Evolutionary conservation across 2,888 invertebrate genomes (phyloP), one percentile per base, ranked within the genome.

Genomic region (Gisinianus flammeolus): DNA sequence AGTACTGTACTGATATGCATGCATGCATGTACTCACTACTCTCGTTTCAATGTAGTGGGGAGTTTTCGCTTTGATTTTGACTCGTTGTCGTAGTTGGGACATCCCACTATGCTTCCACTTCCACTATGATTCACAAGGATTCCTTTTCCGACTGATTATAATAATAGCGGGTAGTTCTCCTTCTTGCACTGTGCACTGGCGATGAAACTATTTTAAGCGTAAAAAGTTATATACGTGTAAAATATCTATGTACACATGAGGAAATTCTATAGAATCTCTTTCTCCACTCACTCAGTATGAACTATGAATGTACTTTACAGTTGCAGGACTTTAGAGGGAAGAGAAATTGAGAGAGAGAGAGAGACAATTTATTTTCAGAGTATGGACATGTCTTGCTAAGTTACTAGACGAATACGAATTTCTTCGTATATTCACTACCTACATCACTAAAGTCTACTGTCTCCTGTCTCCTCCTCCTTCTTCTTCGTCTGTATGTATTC

Each of bases 321-420:
- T 44, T n/a, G n/a, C n/a, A 44, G 19, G 44, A 44, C 44, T 44
- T 44, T 44, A 44, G 44, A 19, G 19, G 44, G 44, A 44, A 44
- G 35, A 35, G 44, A 44, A 12, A 12, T 16, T 16, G 44, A 16
- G 44, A 44, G 44, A 4, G 44, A 4, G 44, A 24, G 26, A 26
- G 62, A 62, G 26, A 62, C 62, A 24, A 62, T 62, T 62, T 62
- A 62, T 62, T 24, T 26, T 26, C 62, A 26, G n/a, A n/a, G 44
- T 44, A 44, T 44, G 44, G 44, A 44, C 44, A 44, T 44, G 44
- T 44, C 44, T 44, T 44, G 44, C 44, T 6, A 44, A 44, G 16
- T 44, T 44, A 12, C 44, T 44, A 35, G 35, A 35, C 35, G 5
- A 35, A 35, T 35, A 44, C 44, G 19, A 44, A 44, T 12, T 44